Conservation (phyloP, 2,113 vertebrate species). For the Cyanoderma ruficeps region DNA sequence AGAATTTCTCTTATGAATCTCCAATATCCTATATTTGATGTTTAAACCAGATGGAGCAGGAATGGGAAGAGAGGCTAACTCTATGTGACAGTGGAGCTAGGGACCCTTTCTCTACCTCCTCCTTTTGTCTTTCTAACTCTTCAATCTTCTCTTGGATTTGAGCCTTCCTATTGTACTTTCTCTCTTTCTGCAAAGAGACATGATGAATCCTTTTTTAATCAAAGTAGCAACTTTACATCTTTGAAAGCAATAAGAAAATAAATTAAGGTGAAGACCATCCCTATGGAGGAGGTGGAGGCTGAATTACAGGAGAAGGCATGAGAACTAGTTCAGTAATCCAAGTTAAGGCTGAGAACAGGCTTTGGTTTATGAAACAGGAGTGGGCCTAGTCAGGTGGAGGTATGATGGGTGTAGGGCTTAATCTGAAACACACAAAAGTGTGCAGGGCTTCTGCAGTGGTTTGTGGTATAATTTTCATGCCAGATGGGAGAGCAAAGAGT, state of each 20-base stretch:
- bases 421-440: neutral
- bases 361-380: neutral
- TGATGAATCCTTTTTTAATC: rapidly evolving
- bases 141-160: neutral
- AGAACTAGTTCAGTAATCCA: neutral
- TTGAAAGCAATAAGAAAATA: neutral
- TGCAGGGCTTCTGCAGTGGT: neutral
- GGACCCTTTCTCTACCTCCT: neutral
- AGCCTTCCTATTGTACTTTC: neutral
- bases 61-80: neutral
- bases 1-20: neutral
- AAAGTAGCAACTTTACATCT: neutral
- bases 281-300: neutral
- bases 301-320: neutral
- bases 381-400: neutral
- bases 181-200: neutral
- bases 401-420: neutral
- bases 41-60: neutral
- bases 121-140: neutral
- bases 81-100: neutral
- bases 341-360: neutral
- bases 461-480: neutral
- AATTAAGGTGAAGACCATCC: neutral
- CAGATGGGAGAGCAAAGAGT: neutral
- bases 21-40: neutral